Evolutionary conservation across 92 coral and sea anemone genomes (phyloP).

Genomic region (Palythoa heliodiscus): DNA sequence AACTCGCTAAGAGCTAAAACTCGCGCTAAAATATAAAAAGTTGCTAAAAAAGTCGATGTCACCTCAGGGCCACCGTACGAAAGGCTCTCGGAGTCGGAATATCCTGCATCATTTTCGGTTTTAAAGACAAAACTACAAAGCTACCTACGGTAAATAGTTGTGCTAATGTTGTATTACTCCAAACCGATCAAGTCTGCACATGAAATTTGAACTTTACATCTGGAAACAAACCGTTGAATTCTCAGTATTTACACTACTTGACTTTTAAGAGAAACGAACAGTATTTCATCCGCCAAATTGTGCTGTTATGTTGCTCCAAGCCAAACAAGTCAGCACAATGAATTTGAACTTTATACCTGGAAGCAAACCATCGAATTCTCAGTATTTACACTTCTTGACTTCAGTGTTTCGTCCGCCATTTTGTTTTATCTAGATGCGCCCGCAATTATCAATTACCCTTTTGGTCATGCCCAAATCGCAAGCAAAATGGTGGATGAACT

Average conservation of each 20-base stretch:
- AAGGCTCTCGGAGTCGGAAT: constrained; percentile 84
- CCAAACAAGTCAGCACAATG: neutral
- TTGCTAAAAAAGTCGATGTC: no score
- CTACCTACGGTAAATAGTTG: neutral
- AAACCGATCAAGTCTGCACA: neutral
- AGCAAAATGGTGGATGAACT: constrained; percentile 44
- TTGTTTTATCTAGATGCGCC: constrained; percentile 35
- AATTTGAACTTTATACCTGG: neutral
- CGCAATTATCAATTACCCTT: constrained; percentile 10
- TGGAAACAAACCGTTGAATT: neutral
- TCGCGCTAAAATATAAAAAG: no score
- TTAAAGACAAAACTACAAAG: neutral
- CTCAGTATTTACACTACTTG: neutral
- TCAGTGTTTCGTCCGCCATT: constrained; percentile 44
- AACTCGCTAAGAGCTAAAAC: no score
- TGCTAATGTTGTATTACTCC: neutral
- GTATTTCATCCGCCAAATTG: constrained; percentile 50
- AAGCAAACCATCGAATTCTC: neutral
- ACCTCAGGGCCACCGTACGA: no score
- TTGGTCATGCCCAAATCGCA: neutral
- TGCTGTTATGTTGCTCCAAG: neutral
- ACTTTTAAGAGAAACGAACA: neutral
- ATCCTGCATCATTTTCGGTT: constrained; percentile 54
- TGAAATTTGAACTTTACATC: neutral
- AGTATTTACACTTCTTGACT: neutral